Evolutionary conservation across 2,888 invertebrate species (phyloP).

Genomic region (Drosophila mercatorum): DNA sequence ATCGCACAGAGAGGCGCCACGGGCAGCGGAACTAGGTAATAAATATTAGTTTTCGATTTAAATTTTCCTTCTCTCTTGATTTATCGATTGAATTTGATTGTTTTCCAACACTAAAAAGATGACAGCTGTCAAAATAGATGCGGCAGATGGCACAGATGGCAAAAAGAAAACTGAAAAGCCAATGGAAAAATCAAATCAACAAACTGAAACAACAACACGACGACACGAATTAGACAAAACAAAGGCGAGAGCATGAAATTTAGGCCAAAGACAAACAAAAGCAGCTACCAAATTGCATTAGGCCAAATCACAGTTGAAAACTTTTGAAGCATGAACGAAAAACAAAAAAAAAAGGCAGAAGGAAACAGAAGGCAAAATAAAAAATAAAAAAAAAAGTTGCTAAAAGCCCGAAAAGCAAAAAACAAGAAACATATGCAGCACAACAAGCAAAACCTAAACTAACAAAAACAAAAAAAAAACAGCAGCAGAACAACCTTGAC

Average conservation of each 20-base stretch:
- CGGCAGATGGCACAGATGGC: slow-evolving; percentile 21
- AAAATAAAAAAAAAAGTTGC: slow-evolving; percentile 17
- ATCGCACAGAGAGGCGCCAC: background rate
- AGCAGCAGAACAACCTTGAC: slow-evolving; percentile 71
- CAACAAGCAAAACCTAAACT: slow-evolving; percentile 27
- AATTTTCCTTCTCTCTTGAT: background rate
- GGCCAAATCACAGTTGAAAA: slow-evolving; percentile 73
- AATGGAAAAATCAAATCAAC: slow-evolving; percentile 44
- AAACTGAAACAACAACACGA: slow-evolving; percentile 9
- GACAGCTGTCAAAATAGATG: slow-evolving; percentile 17
- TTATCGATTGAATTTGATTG: slow-evolving; percentile 5
- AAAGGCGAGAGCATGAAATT: slow-evolving; percentile 33
- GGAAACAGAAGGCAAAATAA: slow-evolving; percentile 28
- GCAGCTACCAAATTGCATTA: slow-evolving; percentile 74
- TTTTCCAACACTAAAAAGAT: slow-evolving; percentile 1
- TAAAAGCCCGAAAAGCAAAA: slow-evolving; percentile 29
- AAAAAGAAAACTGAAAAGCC: slow-evolving; percentile 21
- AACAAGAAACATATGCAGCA: slow-evolving; percentile 34
- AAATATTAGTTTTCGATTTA: background rate
- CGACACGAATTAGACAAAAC: slow-evolving; percentile 18
- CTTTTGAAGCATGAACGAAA: slow-evolving; percentile 68
- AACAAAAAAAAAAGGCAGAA: slow-evolving; percentile 15
- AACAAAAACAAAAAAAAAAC: slow-evolving; percentile 5
- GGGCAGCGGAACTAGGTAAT: background rate
- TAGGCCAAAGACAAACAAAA: slow-evolving; percentile 77